A percentile compares a stretch with the other conserved stretches of the same genome.
Conservation (phyloP, 1,140 invertebrate species). For the Apis cerana region DNA sequence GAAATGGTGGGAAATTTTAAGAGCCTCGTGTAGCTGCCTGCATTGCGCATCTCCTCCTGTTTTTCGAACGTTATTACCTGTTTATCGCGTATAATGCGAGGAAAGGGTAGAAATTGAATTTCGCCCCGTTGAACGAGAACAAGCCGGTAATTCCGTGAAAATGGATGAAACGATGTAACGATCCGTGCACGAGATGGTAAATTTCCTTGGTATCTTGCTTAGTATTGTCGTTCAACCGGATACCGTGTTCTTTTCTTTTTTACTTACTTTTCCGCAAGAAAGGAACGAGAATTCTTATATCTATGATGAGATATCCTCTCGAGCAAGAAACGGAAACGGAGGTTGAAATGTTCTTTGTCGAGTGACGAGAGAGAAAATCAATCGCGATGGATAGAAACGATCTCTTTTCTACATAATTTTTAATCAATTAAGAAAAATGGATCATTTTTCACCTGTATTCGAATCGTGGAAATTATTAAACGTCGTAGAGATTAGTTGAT, state of each 20-base stretch:
- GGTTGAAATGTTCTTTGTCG: no score
- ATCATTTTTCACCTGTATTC: no score
- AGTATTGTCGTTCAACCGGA: background rate
- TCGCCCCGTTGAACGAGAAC: background rate
- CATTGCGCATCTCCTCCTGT: background rate
- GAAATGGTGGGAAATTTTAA: background rate
- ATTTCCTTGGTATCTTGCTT: background rate
- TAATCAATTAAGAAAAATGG: no score
- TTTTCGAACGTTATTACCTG: slow-evolving; percentile 24
- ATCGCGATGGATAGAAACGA: no score
- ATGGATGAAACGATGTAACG: background rate
- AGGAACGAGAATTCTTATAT: background rate
- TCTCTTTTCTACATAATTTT: no score
- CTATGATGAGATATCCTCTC: no score
- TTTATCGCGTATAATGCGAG: background rate
- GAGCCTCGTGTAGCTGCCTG: background rate
- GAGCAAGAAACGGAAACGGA: no score
- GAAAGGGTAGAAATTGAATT: slow-evolving; percentile 12
- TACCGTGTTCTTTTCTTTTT: background rate
- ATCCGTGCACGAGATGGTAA: background rate
- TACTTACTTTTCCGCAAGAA: background rate
- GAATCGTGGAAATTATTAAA: background rate
- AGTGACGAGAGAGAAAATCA: no score
- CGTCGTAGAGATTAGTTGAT: background rate
- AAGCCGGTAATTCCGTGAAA: background rate